A percentile compares a stretch with the other conserved stretches of the same genome.
These are phyloP conservation scores for Nymphalis io DNA, from an alignment of 1,140 invertebrate species.

Conservation along the genomic window DNA sequence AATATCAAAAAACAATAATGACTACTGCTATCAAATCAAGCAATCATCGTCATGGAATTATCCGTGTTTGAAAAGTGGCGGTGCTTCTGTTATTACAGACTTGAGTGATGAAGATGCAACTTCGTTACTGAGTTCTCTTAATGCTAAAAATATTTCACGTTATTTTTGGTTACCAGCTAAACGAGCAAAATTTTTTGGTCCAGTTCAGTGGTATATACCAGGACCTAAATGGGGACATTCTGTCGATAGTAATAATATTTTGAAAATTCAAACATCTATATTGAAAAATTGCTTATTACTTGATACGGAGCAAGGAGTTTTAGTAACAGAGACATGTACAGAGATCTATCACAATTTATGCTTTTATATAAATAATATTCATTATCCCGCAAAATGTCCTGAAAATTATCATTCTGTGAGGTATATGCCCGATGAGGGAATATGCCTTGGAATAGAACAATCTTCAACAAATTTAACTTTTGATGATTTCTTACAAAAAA, in stretches of 20 bases:
- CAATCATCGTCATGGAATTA: conserved; percentile 52
- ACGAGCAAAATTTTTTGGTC: conserved; percentile 54
- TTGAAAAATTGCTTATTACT: conserved; percentile 61
- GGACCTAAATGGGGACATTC: conserved; percentile 62
- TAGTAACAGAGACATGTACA: conserved; percentile 54
- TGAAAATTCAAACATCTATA: conserved; percentile 42
- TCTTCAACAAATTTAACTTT: conserved; percentile 46
- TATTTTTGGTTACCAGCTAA: conserved; percentile 66
- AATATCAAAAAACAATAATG: conserved; percentile 53
- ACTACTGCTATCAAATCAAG: conserved; percentile 61
- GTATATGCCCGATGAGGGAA: conserved; percentile 57
- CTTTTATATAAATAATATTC: conserved; percentile 60
- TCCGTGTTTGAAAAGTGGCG: conserved; percentile 64
- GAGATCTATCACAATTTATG: conserved; percentile 58
- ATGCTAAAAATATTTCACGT: conserved; percentile 44
- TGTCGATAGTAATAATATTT: conserved; percentile 42
- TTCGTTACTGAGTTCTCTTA: conserved; percentile 52
- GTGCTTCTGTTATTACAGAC: conserved; percentile 61
- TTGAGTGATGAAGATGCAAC: conserved; percentile 48
- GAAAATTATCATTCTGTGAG: conserved; percentile 58
- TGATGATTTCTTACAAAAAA: conserved; percentile 49
- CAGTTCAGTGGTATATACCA: conserved; percentile 61
- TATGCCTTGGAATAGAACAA: conserved; percentile 64
- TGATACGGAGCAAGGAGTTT: conserved; percentile 46
- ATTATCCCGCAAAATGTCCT: conserved; percentile 61